Conservation (phyloP, 2,113 vertebrate genomes). For the Apodemus sylvaticus region DNA sequence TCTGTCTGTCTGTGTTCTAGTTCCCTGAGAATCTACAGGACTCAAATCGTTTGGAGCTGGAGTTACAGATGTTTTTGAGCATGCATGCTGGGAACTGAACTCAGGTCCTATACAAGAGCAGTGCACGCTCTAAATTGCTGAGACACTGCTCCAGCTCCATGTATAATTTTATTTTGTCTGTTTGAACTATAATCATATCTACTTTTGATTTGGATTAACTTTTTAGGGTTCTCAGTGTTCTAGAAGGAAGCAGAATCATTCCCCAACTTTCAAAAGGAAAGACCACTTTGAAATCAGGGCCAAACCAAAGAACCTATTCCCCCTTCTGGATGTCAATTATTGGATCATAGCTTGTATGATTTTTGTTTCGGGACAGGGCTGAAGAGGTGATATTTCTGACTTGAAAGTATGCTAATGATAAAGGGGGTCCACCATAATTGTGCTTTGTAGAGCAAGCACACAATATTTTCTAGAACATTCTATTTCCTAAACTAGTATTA, state of each 20-base stretch:
- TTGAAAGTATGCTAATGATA: slow-evolving; percentile 45
- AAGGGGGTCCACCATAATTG: not conserved
- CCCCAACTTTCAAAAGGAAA: not conserved
- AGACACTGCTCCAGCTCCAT: not conserved
- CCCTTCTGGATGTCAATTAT: not conserved
- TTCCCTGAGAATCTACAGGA: not conserved
- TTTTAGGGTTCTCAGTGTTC: not conserved
- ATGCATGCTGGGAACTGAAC: not conserved
- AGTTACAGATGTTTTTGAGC: not conserved
- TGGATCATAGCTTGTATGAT: not conserved
- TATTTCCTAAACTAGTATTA: not conserved
- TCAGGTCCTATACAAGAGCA: not conserved
- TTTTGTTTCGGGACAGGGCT: slow-evolving; percentile 4
- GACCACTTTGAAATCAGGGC: not conserved
- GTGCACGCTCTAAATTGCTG: not conserved
- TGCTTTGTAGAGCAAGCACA: not conserved
- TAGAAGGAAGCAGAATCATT: not conserved
- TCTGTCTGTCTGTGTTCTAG: not conserved
- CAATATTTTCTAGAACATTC: not conserved
- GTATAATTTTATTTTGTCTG: not conserved
- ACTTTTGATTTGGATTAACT: not conserved
- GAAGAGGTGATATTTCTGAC: slow-evolving; percentile 44
- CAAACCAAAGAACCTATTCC: not conserved
- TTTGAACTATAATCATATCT: slow-evolving; percentile 1
- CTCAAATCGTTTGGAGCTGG: not conserved